Evolutionary conservation across 2,113 vertebrate genomes (phyloP).

Genomic region (Trematocara zebra): DNA sequence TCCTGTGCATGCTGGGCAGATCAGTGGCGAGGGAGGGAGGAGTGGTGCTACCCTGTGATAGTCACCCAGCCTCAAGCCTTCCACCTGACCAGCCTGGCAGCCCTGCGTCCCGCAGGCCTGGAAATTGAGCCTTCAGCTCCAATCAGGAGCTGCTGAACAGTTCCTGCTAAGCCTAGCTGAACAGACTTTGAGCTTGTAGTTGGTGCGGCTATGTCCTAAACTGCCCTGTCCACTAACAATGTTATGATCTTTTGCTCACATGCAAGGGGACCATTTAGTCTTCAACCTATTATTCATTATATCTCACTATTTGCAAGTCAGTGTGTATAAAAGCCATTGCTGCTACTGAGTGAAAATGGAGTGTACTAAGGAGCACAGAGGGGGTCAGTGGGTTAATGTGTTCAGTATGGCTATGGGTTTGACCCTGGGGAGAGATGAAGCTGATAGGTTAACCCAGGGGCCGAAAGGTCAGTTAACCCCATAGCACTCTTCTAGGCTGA

Average conservation of each 20-base stretch:
- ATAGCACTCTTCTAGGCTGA: constrained; percentile 27
- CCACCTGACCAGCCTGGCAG: constrained; percentile 75
- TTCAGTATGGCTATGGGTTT: constrained; percentile 52
- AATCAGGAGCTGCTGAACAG: neutral
- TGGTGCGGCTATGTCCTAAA: constrained; percentile 23
- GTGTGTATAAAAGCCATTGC: constrained; percentile 3
- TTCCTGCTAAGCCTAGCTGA: constrained; percentile 5
- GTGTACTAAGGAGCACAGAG: constrained; percentile 8
- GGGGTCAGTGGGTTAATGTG: constrained; percentile 60
- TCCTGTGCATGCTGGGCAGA: constrained; percentile 77
- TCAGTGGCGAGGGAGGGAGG: constrained; percentile 74
- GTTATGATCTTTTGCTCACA: neutral
- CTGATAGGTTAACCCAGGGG: constrained; percentile 46
- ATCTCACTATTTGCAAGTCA: neutral
- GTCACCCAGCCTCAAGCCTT: constrained; percentile 71
- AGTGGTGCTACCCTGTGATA: constrained; percentile 79
- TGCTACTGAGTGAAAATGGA: constrained; percentile 4
- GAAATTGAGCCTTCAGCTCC: constrained; percentile 35
- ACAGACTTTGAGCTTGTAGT: constrained; percentile 6
- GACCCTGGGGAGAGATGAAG: constrained; percentile 56
- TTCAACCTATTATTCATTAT: neutral
- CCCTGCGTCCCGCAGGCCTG: constrained; percentile 28
- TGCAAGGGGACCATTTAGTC: neutral
- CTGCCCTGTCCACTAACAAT: neutral
- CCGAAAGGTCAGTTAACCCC: constrained; percentile 45